Evolutionary conservation across 2,888 invertebrate genomes (phyloP).

Genomic region (Copidosoma aretas): DNA sequence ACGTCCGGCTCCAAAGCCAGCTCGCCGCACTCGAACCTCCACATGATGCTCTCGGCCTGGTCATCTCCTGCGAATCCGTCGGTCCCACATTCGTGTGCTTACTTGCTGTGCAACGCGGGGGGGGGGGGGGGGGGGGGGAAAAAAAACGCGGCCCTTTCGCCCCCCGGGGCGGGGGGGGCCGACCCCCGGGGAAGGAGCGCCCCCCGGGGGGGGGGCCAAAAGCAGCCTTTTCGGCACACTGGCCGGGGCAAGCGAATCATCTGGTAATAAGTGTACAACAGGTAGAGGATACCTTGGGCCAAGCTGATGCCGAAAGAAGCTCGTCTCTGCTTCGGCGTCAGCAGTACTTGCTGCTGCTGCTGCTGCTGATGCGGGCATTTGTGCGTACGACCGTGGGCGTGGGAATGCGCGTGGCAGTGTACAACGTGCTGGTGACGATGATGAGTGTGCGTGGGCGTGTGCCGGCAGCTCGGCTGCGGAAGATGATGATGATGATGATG

Average conservation of each 20-base stretch:
- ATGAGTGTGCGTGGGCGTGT: constrained; percentile 56
- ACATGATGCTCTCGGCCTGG: constrained; percentile 60
- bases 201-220: too few relatives aligned
- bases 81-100: too few relatives aligned
- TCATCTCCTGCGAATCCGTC: constrained; percentile 56
- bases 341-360: constrained; percentile 47
- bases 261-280: not conserved
- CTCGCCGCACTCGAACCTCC: constrained; percentile 60
- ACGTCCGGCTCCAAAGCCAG: constrained; percentile 61
- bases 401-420: constrained; percentile 53
- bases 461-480: constrained; percentile 35
- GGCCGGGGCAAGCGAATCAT: too few relatives aligned
- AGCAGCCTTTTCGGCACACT: too few relatives aligned
- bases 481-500: constrained; percentile 41
- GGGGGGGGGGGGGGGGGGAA: too few relatives aligned
- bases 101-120: too few relatives aligned
- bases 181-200: too few relatives aligned
- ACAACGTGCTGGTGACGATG: constrained; percentile 49
- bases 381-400: constrained; percentile 59
- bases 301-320: constrained; percentile 60
- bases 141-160: too few relatives aligned
- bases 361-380: constrained; percentile 59
- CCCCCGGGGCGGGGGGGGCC: too few relatives aligned
- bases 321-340: constrained; percentile 59
- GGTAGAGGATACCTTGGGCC: constrained; percentile 56